Evolutionary conservation across 2,888 invertebrate genomes (phyloP), one percentile per base, ranked within the genome.

Genomic region (Lydus trimaculatus): DNA sequence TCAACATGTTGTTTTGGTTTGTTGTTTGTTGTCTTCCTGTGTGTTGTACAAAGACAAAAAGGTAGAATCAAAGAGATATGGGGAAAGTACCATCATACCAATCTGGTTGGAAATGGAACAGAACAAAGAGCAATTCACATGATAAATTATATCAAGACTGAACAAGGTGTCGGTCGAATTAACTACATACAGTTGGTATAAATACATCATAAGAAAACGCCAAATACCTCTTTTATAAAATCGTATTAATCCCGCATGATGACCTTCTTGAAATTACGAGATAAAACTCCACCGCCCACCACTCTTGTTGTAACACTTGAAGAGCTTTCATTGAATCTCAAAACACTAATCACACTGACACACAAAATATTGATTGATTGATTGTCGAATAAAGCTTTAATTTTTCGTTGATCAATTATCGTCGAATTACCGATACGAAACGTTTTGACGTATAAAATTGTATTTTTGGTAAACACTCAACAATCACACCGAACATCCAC

Each of bases 91-190:
- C 56, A 56, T 56, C 25, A 56, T 25, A 56, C 11, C 25, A 56
- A 56, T 56, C 28, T 56, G 7, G 56, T 28, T 56, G 25, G 56
- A n/a, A 56, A 4, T 25, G 56, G 23, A 28, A 25, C 56, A 7
- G 13, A 56, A 56, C 56, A 61, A 61, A 43, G 33, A 36, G 23
- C 43, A 61, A 61, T 61, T 61, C 61, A 61, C 61, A 33, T 61
- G 61, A 61, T 61, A 61, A 39, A 61, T 61, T 61, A 61, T 43
- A 61, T n/a, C n/a, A 36, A 28, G 52, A 56, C 56, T 56, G 56
- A 8, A 13, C 2, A 20, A 48, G 20, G 25, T 48, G 48, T 25
- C 25, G 56, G 56, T 56, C 56, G 13, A 56, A 56, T 56, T n/a
- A 20, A 36, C 36, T 15, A 1, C 0, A n/a, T 9, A 25, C 56